Base-by-base conservation (phyloP, 1,140 invertebrate species). In the Hyles vespertilio region DNA sequence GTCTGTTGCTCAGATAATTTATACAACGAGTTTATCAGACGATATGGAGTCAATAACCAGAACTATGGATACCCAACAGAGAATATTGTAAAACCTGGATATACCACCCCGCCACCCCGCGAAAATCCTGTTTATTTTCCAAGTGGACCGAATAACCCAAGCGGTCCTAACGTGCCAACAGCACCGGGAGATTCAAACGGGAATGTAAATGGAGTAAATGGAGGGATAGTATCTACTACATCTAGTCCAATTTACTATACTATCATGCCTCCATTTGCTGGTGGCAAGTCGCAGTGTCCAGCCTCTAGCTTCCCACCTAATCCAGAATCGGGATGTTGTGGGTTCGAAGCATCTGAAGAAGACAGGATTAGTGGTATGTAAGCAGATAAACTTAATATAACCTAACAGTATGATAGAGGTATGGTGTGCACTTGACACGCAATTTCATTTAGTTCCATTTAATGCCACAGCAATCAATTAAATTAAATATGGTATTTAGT, bases 241-340 rank as follows among this genome's bases (percentile, higher is more conserved):
- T n/a, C 46, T 11, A 10, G n/a, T 48, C n/a, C n/a, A 5, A 48
- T 10, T n/a, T 22, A 48, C 2, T 52, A 59, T 36, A 4, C 43
- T 9, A 45, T 47, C 58, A 45, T 9, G 3, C 52, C 32, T 43
- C 22, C 22, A 6, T 48, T 51, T 46, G 34, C 48, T n/a, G 55
- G 45, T 32, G 61, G 56, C 22, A 22, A 22, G 22, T 22, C 22
- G 12, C 65, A 75, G 49, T 75, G 69, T 33, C 48, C 56, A 32
- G 56, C 62, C 61, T 67, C 68, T 51, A 77, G 58, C 52, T 59
- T 74, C 5, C 72, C 74, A 5, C 82, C 83, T 2, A 62, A 74
- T 44, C 77, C 80, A 34, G 56, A 74, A 32, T 73, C 73, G 33
- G 80, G 73, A 33, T 87, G 84, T 63, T 87, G 84, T 63, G 84